Percentiles rank a stretch among this genome's conserved stretches.
phyloP scores from a whole-genome alignment of 2,113 vertebrate species.

The Taurulus bubalis region DNA sequence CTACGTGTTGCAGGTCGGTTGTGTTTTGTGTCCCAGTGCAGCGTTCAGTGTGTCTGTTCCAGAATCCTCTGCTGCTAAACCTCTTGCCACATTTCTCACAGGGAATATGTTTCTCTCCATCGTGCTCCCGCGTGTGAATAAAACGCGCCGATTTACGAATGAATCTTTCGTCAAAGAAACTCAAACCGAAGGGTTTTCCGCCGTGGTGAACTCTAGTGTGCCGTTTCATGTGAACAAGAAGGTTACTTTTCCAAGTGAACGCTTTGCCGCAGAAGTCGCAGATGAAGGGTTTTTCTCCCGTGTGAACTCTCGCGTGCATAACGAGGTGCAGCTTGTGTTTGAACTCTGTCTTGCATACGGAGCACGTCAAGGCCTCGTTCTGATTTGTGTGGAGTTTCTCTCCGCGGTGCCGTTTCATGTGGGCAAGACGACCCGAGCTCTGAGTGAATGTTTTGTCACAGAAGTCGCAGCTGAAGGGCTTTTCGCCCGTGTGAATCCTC shows the following conservation, averaged over 20 bases:
- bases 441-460: too few species aligned
- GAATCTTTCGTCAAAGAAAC: slow-evolving; percentile 22
- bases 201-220: slow-evolving; percentile 27
- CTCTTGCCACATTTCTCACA: not conserved
- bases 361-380: slow-evolving; percentile 18
- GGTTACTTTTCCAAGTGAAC: slow-evolving; percentile 4
- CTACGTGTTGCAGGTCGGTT: too few species aligned
- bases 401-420: not conserved
- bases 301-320: not conserved
- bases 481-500: too few species aligned
- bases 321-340: not conserved
- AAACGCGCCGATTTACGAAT: not conserved
- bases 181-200: slow-evolving; percentile 18
- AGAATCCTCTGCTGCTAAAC: not conserved
- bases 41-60: too few species aligned
- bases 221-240: slow-evolving; percentile 5
- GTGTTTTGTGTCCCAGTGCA: too few species aligned
- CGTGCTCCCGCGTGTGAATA: slow-evolving; percentile 21
- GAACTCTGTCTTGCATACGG: slow-evolving; percentile 19
- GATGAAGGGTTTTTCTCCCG: slow-evolving; percentile 11
- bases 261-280: slow-evolving; percentile 37
- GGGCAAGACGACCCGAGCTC: too few species aligned
- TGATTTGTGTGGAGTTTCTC: too few species aligned
- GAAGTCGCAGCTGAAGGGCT: too few species aligned
- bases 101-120: slow-evolving; percentile 8